A percentile compares a stretch with the other conserved stretches of the same genome.
Evolutionary conservation across 2,797 vertebrate genomes (phyloP).

Genomic region (Dallia pectoralis): DNA sequence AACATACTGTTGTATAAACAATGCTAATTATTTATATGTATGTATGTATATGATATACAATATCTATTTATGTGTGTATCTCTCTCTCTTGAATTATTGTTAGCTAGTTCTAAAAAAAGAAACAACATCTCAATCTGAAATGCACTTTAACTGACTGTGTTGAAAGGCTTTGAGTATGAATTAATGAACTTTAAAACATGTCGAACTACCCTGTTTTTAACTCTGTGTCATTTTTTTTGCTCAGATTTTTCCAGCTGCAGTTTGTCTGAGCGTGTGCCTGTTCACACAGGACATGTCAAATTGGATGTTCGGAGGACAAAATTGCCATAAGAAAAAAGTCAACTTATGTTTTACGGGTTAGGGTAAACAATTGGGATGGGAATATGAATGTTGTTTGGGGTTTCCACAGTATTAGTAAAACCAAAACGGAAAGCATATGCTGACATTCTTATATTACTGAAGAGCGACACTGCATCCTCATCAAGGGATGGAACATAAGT

Average conservation of each 20-base stretch:
- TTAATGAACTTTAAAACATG: slow-evolving; percentile 6
- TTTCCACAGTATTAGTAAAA: too few relatives aligned
- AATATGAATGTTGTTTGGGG: too few relatives aligned
- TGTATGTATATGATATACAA: slow-evolving; percentile 44
- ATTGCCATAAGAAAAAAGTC: too few relatives aligned
- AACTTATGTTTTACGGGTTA: too few relatives aligned
- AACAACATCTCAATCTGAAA: slow-evolving; percentile 43
- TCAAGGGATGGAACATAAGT: neutral
- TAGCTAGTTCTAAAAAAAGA: slow-evolving; percentile 33
- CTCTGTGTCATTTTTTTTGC: slow-evolving; percentile 34
- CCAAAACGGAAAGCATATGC: too few relatives aligned
- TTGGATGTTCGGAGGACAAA: too few relatives aligned
- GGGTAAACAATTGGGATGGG: too few relatives aligned
- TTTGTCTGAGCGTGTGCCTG: slow-evolving; percentile 7
- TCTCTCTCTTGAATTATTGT: slow-evolving; percentile 33
- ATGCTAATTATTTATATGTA: slow-evolving; percentile 49
- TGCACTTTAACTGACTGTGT: slow-evolving; percentile 61
- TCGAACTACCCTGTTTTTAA: neutral
- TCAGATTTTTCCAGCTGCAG: slow-evolving; percentile 48
- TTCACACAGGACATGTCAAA: too few relatives aligned
- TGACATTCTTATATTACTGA: neutral
- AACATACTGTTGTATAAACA: slow-evolving; percentile 23
- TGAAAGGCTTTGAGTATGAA: slow-evolving; percentile 5
- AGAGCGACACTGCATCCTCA: neutral
- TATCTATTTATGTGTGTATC: slow-evolving; percentile 33